Evolutionary conservation across 2,113 vertebrate species (phyloP), one percentile per base, ranked within the genome.

Genomic region (Noctilio leporinus): DNA sequence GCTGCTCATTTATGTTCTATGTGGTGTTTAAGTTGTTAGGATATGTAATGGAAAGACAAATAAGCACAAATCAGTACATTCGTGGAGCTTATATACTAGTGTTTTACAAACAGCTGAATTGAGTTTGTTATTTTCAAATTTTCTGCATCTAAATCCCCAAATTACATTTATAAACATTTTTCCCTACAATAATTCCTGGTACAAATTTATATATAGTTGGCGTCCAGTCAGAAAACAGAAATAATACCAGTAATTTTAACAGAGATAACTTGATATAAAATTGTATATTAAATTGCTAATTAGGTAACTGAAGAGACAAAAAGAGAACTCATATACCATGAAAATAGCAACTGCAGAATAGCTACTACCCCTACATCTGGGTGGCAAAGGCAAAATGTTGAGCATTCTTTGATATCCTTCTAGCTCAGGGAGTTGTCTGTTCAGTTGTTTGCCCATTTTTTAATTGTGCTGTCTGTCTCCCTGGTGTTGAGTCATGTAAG

Each of bases 161-260:
- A 40, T 88, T 8, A 65, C 10, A 91, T 49, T 69, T 94, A 51
- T 40, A 67, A 59, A 45, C 11, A 57, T 28, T 55, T 62, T 40
- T 22, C 20, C 7, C 20, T 78, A 30, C 24, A 93, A 45, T 57
- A 69, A 84, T 87, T 75, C 45, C 38, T 86, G 43, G 53, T 73
- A 81, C 26, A 38, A 89, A 89, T 88, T 84, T 35, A 33, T 64
- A 7, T 43, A 10, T 33, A 92, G 45, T 57, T 70, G 22, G 5
- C 82, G n/a, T 82, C 35, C 16, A 94, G 30, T 81, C 35, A 85
- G 65, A 57, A 89, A 3, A 89, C 7, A 84, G 57, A 94, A 81
- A 86, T 85, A n/a, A 64, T 45, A 91, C 5, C 17, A 86, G 38
- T 82, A 95, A 93, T 91, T 93, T 87, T 85, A 67, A 90, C 30